These are phyloP conservation scores for Heliocidaris erythrogramma DNA, from an alignment of 35 echinoderm and acorn worm genomes.

Conservation along the genomic window DNA sequence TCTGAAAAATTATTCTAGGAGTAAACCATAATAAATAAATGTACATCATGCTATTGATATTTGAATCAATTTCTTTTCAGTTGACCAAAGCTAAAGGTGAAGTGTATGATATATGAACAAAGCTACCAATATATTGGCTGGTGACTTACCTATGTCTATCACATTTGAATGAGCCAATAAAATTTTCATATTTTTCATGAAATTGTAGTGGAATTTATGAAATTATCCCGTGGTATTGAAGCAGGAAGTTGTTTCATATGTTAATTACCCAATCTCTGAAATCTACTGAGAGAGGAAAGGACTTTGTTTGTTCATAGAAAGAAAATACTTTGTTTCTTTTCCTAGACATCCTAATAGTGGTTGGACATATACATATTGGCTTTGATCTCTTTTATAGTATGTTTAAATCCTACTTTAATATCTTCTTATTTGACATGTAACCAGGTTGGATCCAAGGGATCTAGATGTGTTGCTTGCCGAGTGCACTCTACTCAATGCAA, in stretches of 20 bases:
- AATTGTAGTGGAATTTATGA: too few relatives aligned
- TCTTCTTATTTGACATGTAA: not conserved
- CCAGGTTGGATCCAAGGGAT: slow-evolving; percentile 91
- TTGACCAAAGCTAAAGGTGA: not conserved
- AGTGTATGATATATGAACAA: not conserved
- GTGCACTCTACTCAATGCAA: slow-evolving; percentile 90
- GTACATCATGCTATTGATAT: too few relatives aligned
- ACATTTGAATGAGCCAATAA: not conserved
- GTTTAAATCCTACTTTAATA: not conserved
- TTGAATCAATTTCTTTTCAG: not conserved
- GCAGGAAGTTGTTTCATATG: too few relatives aligned
- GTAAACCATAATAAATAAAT: not conserved
- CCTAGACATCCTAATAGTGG: not conserved
- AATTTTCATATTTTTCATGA: too few relatives aligned
- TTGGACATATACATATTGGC: too few relatives aligned
- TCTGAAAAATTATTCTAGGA: slow-evolving; percentile 21
- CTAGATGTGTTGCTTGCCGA: slow-evolving; percentile 94
- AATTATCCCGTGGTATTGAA: too few relatives aligned
- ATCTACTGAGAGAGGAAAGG: too few relatives aligned
- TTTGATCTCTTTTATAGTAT: not conserved
- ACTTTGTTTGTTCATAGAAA: too few relatives aligned
- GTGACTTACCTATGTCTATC: not conserved
- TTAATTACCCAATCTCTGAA: too few relatives aligned
- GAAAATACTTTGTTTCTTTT: not conserved
- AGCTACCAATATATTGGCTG: not conserved